Evolutionary conservation across 2,888 invertebrate genomes (phyloP).

Genomic region (Heteromyza rotundicornis): DNA sequence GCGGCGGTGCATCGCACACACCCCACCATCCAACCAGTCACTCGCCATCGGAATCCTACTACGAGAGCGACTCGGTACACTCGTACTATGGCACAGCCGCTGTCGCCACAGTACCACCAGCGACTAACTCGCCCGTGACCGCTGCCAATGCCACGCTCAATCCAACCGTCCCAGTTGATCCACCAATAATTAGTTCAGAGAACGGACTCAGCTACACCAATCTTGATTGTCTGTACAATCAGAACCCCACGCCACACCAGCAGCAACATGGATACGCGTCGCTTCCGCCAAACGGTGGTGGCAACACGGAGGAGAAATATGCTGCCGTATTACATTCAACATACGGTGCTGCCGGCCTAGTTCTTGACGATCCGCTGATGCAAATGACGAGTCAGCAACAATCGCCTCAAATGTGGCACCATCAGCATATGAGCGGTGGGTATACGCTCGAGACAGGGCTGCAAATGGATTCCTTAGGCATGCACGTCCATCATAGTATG

Average conservation of each 20-base stretch:
- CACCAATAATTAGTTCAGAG: conserved; percentile 81
- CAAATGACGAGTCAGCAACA: conserved; percentile 47
- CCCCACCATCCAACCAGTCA: conserved; percentile 57
- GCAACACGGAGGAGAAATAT: conserved; percentile 58
- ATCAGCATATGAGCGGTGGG: conserved; percentile 47
- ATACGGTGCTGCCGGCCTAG: conserved; percentile 57
- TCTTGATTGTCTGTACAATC: conserved; percentile 75
- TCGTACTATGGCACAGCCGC: conserved; percentile 58
- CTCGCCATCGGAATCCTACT: conserved; percentile 60
- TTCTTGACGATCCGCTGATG: conserved; percentile 55
- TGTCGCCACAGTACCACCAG: conserved; percentile 49
- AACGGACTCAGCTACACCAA: conserved; percentile 90
- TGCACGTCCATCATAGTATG: conserved; percentile 54
- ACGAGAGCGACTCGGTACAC: conserved; percentile 60
- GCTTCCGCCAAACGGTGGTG: conserved; percentile 35
- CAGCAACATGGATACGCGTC: conserved; percentile 37
- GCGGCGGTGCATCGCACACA: conserved; percentile 45
- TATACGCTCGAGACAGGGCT: conserved; percentile 42
- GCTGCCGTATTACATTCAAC: conserved; percentile 68
- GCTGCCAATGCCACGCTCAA: conserved; percentile 44
- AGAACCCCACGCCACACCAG: conserved; percentile 64
- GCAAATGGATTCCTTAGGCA: conserved; percentile 46
- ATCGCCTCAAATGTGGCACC: conserved; percentile 51
- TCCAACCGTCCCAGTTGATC: conserved; percentile 48
- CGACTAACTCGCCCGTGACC: conserved; percentile 48